These are phyloP conservation scores for Acrobasis consociella DNA, from an alignment of 2,888 invertebrate species.

Conservation along the genomic window DNA sequence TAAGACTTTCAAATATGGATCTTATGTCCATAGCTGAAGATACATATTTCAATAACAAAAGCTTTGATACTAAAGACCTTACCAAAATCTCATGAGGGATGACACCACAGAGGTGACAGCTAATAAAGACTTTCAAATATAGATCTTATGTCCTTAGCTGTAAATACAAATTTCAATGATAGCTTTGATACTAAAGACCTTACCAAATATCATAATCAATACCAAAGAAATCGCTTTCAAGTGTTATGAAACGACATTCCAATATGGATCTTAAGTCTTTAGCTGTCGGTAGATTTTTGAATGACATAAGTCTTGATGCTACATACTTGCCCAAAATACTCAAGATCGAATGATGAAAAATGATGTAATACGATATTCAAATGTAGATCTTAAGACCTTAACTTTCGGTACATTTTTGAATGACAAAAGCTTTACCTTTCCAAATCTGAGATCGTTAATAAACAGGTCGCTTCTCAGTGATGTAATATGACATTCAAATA, in stretches of 20 bases:
- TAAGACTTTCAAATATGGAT: neutral
- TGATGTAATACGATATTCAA: neutral
- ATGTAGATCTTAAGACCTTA: neutral
- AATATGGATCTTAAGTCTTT: neutral
- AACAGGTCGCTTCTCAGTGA: neutral
- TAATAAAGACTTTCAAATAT: neutral
- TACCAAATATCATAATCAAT: neutral
- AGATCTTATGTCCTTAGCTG: neutral
- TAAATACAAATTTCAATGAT: neutral
- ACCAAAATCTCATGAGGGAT: too few species aligned
- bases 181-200: too few species aligned
- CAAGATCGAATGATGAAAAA: too few species aligned
- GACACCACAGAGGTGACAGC: conserved; percentile 27
- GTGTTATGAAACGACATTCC: too few species aligned
- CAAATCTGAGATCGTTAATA: conserved; percentile 26
- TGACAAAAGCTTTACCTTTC: neutral
- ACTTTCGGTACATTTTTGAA: neutral
- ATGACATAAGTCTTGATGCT: neutral
- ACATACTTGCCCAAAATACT: too few species aligned
- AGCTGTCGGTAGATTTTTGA: neutral
- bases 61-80: too few species aligned
- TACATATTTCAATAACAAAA: too few species aligned
- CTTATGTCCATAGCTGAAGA: neutral
- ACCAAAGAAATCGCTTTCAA: neutral
- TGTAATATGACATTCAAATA: neutral